Percentiles rank a stretch among this genome's conserved stretches.
Conservation (phyloP, 37 sponge, comb jelly and placozoan species). For the Geodia barretti region DNA sequence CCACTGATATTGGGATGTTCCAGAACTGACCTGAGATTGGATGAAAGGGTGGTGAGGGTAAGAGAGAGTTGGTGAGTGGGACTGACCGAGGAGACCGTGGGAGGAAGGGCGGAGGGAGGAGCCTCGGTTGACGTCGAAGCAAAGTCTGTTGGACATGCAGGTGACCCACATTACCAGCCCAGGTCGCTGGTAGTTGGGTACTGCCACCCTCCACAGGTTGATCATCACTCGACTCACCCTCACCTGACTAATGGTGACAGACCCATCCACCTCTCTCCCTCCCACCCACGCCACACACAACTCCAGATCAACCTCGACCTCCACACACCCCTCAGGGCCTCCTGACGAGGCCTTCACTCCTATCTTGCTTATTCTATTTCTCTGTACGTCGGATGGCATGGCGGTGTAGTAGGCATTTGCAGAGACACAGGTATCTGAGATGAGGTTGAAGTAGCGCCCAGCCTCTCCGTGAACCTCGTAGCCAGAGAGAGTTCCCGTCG, state of each 20-base stretch:
- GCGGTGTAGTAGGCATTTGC: conserved; percentile 56
- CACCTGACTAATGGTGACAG: conserved; percentile 12
- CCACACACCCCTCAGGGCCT: background rate
- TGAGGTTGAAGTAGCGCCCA: conserved; percentile 43
- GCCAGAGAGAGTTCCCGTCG: conserved; percentile 34
- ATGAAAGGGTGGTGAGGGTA: no score
- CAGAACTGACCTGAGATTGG: conserved; percentile 76
- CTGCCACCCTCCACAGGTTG: conserved; percentile 42
- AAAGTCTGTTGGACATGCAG: conserved; percentile 55
- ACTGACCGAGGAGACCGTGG: conserved; percentile 82
- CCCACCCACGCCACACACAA: background rate
- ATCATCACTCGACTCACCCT: background rate
- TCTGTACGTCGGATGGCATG: conserved; percentile 4
- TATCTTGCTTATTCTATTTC: conserved; percentile 55
- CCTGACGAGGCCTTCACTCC: conserved; percentile 40
- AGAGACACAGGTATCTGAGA: conserved; percentile 61
- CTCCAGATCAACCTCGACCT: background rate
- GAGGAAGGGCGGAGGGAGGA: conserved; percentile 63
- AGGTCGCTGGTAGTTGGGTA: conserved; percentile 67
- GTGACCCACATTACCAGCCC: conserved; percentile 74
- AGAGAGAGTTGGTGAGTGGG: no score
- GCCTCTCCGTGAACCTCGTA: conserved; percentile 67
- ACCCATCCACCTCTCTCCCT: background rate
- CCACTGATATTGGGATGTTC: conserved; percentile 56
- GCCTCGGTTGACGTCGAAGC: conserved; percentile 60